Evolutionary conservation across 2,113 vertebrate genomes (phyloP).

Genomic region (Ia io): DNA sequence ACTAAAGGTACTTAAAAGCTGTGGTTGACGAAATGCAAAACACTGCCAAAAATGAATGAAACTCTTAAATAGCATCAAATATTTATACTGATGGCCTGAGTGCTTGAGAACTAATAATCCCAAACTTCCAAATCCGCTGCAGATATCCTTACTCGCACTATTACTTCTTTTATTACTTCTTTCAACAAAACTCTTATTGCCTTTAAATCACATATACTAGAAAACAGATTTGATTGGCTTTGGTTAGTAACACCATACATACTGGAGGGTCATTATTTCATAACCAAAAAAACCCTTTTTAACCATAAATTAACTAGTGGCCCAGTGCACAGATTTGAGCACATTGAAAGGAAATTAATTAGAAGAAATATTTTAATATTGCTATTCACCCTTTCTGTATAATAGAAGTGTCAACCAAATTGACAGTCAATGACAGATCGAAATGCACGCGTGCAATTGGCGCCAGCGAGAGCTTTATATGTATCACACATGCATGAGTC

Average conservation of each 20-base stretch:
- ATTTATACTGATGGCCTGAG: conserved; percentile 71
- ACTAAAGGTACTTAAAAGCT: conserved; percentile 75
- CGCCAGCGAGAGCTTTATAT: no score
- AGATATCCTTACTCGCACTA: neutral
- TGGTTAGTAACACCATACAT: neutral
- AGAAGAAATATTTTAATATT: no score
- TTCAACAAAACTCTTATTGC: conserved; percentile 24
- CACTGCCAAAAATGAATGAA: conserved; percentile 73
- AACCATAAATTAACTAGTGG: neutral
- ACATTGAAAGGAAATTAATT: no score
- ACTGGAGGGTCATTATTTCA: neutral
- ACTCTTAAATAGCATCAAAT: conserved; percentile 71
- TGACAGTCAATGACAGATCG: no score
- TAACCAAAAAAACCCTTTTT: neutral
- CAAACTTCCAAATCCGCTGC: conserved; percentile 28
- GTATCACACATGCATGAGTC: no score
- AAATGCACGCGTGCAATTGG: no score
- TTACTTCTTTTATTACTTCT: conserved; percentile 21
- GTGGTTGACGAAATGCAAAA: conserved; percentile 68
- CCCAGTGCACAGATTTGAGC: no score
- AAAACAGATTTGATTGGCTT: neutral
- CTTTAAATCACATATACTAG: neutral
- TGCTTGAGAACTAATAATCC: conserved; percentile 23
- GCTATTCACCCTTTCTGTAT: no score
- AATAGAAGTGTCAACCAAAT: no score